phyloP scores from a whole-genome alignment of 1,140 invertebrate genomes.

The Anoplolepis gracilipes region DNA sequence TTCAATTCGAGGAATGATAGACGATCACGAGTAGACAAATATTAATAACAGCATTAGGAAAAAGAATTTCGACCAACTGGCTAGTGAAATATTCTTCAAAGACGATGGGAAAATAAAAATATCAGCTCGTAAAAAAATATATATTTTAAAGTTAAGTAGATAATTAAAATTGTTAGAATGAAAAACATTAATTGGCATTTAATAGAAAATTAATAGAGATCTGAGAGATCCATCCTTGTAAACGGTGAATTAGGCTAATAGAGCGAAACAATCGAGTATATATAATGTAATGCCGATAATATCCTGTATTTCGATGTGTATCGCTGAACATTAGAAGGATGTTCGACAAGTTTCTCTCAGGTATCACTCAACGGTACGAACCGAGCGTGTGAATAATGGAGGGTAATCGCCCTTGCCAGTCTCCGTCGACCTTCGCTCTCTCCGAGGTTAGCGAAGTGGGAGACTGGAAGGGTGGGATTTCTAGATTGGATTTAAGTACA shows the following conservation, averaged over 20 bases:
- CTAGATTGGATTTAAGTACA: constrained; percentile 83
- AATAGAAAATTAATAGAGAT: neutral
- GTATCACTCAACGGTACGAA: constrained; percentile 80
- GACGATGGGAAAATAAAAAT: neutral
- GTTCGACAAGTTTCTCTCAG: constrained; percentile 73
- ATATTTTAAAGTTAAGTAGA: neutral
- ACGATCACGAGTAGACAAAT: neutral
- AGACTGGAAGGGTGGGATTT: constrained; percentile 76
- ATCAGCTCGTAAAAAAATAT: neutral
- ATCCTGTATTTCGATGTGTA: constrained; percentile 8
- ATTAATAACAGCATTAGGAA: neutral
- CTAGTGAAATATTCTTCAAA: neutral
- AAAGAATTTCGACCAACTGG: neutral
- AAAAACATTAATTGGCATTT: neutral
- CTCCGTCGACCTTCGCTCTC: constrained; percentile 74
- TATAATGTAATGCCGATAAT: neutral
- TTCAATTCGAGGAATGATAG: neutral
- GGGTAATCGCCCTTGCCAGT: constrained; percentile 81
- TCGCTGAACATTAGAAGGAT: constrained; percentile 53
- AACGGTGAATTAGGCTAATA: neutral
- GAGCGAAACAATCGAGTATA: constrained; percentile 5
- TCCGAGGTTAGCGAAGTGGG: constrained; percentile 68
- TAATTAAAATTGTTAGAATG: neutral
- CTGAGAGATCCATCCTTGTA: neutral
- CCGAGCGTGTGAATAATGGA: constrained; percentile 83